phyloP scores from a whole-genome alignment of 2,888 invertebrate species.

The Megastigmus dorsalis region DNA sequence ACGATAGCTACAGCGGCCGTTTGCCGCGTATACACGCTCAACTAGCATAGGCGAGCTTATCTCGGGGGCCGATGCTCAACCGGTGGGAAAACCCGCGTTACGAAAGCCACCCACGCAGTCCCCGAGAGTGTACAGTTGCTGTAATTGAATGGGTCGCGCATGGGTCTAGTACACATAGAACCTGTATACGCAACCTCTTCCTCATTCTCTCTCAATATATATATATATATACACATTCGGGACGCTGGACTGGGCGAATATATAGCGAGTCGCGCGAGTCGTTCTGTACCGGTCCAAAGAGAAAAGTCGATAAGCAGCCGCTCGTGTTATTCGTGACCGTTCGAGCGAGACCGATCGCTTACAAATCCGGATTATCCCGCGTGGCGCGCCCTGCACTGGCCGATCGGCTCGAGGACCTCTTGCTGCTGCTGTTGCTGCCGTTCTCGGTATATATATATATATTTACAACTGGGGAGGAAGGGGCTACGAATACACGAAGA shows the following conservation, averaged over 20 bases:
- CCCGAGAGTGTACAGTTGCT: not conserved
- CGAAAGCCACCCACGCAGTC: no score
- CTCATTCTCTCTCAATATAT: not conserved
- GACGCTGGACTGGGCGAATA: not conserved
- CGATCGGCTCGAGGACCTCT: conserved; percentile 27
- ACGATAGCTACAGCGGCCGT: no score
- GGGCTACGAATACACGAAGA: not conserved
- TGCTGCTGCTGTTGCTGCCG: conserved; percentile 15
- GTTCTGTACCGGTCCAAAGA: not conserved
- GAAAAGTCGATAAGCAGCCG: conserved; percentile 57
- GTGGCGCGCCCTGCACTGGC: not conserved
- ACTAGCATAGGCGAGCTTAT: conserved; percentile 1
- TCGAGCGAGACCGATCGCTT: conserved; percentile 56
- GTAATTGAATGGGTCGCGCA: conserved; percentile 26
- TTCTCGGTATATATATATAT: no score
- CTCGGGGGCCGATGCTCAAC: conserved; percentile 4
- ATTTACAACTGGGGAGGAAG: not conserved
- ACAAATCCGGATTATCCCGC: conserved; percentile 67
- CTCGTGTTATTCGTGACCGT: conserved; percentile 57
- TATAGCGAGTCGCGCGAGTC: not conserved
- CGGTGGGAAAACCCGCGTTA: not conserved
- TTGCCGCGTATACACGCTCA: not conserved
- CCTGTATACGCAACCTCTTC: not conserved
- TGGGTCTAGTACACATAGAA: not conserved
- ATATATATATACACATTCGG: no score